Percentiles rank a stretch among this genome's conserved stretches.
Conservation (phyloP, 2,888 invertebrate genomes). For the Seira musarum region DNA sequence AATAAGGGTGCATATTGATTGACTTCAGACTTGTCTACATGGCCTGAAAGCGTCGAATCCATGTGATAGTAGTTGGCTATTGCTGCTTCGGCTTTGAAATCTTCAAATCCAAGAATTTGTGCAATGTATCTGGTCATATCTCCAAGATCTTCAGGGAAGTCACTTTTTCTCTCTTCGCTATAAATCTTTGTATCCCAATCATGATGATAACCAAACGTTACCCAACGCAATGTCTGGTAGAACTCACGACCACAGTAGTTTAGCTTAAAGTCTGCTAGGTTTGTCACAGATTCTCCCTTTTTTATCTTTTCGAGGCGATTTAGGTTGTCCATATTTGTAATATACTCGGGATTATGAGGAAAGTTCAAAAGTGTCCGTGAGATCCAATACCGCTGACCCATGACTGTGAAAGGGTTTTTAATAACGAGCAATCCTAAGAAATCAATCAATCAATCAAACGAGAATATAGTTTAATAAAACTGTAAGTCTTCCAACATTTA, state of each 20-base stretch:
- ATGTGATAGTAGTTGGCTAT: conserved; percentile 97
- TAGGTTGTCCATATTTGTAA: conserved; percentile 78
- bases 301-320: conserved; percentile 43
- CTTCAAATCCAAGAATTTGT: conserved; percentile 75
- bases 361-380: conserved; percentile 84
- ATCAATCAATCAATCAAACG: too few species aligned
- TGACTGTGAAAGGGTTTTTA: conserved; percentile 88
- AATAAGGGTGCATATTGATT: conserved; percentile 90
- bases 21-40: conserved; percentile 94
- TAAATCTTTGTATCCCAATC: conserved; percentile 97
- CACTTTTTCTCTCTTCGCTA: conserved; percentile 78
- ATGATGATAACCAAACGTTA: conserved; percentile 97
- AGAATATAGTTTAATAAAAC: too few species aligned
- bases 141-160: conserved; percentile 83
- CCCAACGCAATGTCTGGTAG: conserved; percentile 85
- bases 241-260: conserved; percentile 45
- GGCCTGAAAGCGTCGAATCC: conserved; percentile 93
- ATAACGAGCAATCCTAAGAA: conserved; percentile 83
- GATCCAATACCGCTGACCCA: conserved; percentile 91
- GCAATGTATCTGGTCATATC: conserved; percentile 80
- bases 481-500: too few species aligned
- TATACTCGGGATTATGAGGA: conserved; percentile 80
- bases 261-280: conserved; percentile 38
- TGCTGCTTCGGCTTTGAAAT: conserved; percentile 89
- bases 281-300: conserved; percentile 18